Conservation (phyloP, 1,140 invertebrate species). For the Drosophila santomea region DNA sequence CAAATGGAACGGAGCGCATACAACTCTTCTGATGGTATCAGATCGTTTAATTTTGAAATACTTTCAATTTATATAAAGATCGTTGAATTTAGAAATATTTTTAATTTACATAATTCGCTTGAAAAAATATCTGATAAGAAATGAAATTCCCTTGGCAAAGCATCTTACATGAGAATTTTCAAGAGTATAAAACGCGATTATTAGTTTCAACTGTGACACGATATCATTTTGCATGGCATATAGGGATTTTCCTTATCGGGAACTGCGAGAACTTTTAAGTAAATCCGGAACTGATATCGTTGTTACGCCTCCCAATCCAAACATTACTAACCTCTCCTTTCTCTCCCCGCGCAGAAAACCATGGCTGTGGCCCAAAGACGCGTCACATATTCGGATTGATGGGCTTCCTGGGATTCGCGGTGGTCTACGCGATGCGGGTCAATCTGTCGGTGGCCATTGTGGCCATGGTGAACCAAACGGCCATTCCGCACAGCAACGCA, state of each 20-base stretch:
- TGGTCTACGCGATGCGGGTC: slow-evolving; percentile 96
- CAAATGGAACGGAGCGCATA: background rate
- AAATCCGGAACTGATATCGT: slow-evolving; percentile 1
- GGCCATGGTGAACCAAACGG: slow-evolving; percentile 94
- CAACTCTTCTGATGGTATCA: background rate
- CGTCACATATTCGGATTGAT: slow-evolving; percentile 92
- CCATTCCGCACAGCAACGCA: slow-evolving; percentile 86
- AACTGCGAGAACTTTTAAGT: background rate
- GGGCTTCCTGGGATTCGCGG: slow-evolving; percentile 91
- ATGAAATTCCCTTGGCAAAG: too few species aligned
- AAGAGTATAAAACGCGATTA: too few species aligned
- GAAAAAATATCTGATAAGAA: too few species aligned
- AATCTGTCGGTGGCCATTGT: slow-evolving; percentile 97
- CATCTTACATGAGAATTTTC: too few species aligned
- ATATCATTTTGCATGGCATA: background rate
- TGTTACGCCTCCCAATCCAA: slow-evolving; percentile 27
- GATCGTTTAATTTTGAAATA: background rate
- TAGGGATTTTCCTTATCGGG: background rate
- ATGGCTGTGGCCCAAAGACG: slow-evolving; percentile 85
- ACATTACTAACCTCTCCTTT: background rate
- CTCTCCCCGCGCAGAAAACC: background rate
- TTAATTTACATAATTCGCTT: too few species aligned
- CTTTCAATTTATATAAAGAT: background rate
- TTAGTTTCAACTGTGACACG: background rate
- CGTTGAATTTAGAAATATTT: too few species aligned